Percentiles rank a stretch among this genome's conserved stretches.
These are phyloP conservation scores for Tenebrosternarchus preto DNA, from an alignment of 2,113 vertebrate genomes.

Conservation along the genomic window DNA sequence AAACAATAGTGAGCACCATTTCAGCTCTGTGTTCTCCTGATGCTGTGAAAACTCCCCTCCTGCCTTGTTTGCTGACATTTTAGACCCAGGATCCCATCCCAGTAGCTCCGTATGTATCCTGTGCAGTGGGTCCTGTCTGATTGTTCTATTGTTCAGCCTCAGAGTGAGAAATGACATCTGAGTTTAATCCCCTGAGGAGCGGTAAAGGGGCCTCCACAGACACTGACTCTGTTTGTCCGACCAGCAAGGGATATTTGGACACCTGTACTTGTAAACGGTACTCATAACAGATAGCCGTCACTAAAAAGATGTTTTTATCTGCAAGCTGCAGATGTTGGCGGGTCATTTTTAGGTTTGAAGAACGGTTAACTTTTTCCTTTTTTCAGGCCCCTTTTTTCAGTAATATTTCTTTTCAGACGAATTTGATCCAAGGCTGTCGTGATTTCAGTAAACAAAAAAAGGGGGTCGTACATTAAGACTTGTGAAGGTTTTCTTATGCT, in stretches of 20 bases:
- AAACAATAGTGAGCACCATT: conserved; percentile 77
- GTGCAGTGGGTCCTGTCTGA: conserved; percentile 34
- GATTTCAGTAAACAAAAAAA: too few relatives aligned
- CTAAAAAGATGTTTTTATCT: conserved; percentile 3
- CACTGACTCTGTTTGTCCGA: conserved; percentile 14
- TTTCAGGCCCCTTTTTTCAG: too few relatives aligned
- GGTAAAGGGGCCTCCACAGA: conserved; percentile 8
- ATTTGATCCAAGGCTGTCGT: background rate
- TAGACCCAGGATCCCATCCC: conserved; percentile 41
- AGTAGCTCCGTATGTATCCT: conserved; percentile 43
- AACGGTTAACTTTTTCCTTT: background rate
- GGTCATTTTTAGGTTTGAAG: background rate
- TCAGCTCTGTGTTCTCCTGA: conserved; percentile 68
- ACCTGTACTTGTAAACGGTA: conserved; percentile 26
- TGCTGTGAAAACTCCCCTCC: conserved; percentile 61
- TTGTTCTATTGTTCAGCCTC: conserved; percentile 43
- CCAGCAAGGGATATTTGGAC: conserved; percentile 32
- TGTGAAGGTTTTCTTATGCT: background rate
- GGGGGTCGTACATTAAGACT: background rate
- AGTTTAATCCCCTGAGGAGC: conserved; percentile 36
- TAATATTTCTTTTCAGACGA: background rate
- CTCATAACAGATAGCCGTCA: background rate
- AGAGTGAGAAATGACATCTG: conserved; percentile 39
- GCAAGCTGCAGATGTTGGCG: conserved; percentile 2
- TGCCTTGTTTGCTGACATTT: conserved; percentile 64